These are phyloP conservation scores for Cerastis leucographa DNA, from an alignment of 2,888 invertebrate species.

Conservation along the genomic window DNA sequence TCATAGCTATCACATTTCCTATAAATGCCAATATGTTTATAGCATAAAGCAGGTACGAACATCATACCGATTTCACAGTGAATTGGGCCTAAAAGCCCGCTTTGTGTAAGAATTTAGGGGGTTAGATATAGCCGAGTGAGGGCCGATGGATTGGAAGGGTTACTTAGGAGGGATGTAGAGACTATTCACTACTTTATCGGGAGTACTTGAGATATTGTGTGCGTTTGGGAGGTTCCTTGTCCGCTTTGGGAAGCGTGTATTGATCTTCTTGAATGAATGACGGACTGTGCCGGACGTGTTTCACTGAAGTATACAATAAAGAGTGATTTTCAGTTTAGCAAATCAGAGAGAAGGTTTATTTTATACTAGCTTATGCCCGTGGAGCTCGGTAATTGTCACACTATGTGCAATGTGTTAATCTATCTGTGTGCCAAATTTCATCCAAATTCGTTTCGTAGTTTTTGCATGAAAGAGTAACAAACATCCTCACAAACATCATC, in stretches of 20 bases:
- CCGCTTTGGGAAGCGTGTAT: slow-evolving; percentile 13
- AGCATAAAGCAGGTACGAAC: slow-evolving; percentile 6
- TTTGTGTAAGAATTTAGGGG: slow-evolving; percentile 38
- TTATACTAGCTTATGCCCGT: too few relatives aligned
- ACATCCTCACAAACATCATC: too few relatives aligned
- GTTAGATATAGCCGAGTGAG: slow-evolving; percentile 24
- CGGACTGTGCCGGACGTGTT: background rate
- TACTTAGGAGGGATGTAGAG: slow-evolving; percentile 12
- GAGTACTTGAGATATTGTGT: slow-evolving; percentile 32
- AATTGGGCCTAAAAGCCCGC: slow-evolving; percentile 23
- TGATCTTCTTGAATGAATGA: slow-evolving; percentile 13
- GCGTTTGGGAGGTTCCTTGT: slow-evolving; percentile 1
- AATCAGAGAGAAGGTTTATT: background rate
- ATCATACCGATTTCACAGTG: slow-evolving; percentile 29
- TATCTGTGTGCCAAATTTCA: too few relatives aligned
- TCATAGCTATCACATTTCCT: background rate
- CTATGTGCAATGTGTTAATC: too few relatives aligned
- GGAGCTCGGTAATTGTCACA: too few relatives aligned
- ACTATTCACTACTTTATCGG: slow-evolving; percentile 10
- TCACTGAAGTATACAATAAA: background rate
- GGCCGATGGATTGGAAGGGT: slow-evolving; percentile 44
- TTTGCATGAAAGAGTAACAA: too few relatives aligned
- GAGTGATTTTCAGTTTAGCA: background rate
- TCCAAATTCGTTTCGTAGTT: too few relatives aligned
- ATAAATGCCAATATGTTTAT: background rate